A percentile compares a stretch with the other conserved stretches of the same genome.
Evolutionary conservation across 1,140 invertebrate species (phyloP).

Genomic region (Hylaeus anthracinus): DNA sequence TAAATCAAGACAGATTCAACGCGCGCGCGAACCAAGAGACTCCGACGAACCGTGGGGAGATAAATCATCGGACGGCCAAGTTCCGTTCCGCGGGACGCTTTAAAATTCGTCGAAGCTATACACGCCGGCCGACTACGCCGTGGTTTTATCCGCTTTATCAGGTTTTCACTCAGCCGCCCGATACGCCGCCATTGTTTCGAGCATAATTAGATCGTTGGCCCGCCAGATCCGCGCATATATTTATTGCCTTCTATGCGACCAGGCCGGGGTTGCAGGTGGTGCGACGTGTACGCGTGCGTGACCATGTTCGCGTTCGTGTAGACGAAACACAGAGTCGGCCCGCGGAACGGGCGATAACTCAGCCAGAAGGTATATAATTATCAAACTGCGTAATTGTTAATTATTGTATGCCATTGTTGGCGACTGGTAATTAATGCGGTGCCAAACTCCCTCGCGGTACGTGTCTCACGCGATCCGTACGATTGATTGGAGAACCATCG

Average conservation of each 20-base stretch:
- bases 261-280: slow-evolving; percentile 11
- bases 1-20: slow-evolving; percentile 45
- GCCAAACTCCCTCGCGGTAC: slow-evolving; percentile 49
- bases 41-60: slow-evolving; percentile 26
- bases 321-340: slow-evolving; percentile 13
- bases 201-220: slow-evolving; percentile 39
- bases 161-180: slow-evolving; percentile 26
- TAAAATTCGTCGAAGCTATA: slow-evolving; percentile 23
- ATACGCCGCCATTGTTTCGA: slow-evolving; percentile 40
- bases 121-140: background rate
- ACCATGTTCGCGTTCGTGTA: background rate
- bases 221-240: slow-evolving; percentile 39
- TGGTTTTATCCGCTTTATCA: slow-evolving; percentile 43
- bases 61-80: slow-evolving; percentile 37
- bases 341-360: slow-evolving; percentile 67
- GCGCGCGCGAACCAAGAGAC: slow-evolving; percentile 20
- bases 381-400: slow-evolving; percentile 77
- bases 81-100: background rate
- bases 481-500: slow-evolving; percentile 52
- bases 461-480: slow-evolving; percentile 60
- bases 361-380: slow-evolving; percentile 72
- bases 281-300: background rate
- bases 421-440: slow-evolving; percentile 68
- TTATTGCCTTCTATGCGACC: slow-evolving; percentile 33
- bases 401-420: slow-evolving; percentile 74